Conservation (phyloP, 2,797 vertebrate species). For the Anisognathus igniventris region DNA sequence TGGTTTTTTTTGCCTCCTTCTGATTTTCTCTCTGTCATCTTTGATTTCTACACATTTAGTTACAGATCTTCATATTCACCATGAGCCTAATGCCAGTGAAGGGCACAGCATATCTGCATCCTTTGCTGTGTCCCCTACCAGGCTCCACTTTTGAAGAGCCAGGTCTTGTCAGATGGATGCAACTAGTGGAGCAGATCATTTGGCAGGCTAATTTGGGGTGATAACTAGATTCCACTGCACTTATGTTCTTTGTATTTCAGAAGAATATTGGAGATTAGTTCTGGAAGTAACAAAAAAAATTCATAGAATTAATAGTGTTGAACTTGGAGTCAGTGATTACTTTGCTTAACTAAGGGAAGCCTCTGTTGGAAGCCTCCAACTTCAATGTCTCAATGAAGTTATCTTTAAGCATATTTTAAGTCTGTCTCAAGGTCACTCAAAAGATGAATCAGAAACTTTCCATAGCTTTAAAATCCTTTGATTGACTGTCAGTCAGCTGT, state of each 20-base stretch:
- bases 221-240: neutral
- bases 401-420: neutral
- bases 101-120: neutral
- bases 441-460: neutral
- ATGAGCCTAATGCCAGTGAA: accelerated
- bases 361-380: neutral
- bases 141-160: neutral
- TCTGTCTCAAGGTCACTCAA: neutral
- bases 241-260: neutral
- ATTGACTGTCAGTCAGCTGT: neutral
- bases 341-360: neutral
- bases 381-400: neutral
- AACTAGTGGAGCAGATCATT: neutral
- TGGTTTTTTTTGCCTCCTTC: neutral
- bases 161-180: neutral
- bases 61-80: neutral
- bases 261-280: neutral
- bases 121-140: neutral
- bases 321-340: neutral
- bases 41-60: accelerated
- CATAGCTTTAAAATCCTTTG: neutral
- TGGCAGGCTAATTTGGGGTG: neutral
- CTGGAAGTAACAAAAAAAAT: neutral
- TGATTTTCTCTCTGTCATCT: neutral
- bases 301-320: neutral